Evolutionary conservation across 1,140 invertebrate genomes (phyloP).

Genomic region (Mya arenaria): DNA sequence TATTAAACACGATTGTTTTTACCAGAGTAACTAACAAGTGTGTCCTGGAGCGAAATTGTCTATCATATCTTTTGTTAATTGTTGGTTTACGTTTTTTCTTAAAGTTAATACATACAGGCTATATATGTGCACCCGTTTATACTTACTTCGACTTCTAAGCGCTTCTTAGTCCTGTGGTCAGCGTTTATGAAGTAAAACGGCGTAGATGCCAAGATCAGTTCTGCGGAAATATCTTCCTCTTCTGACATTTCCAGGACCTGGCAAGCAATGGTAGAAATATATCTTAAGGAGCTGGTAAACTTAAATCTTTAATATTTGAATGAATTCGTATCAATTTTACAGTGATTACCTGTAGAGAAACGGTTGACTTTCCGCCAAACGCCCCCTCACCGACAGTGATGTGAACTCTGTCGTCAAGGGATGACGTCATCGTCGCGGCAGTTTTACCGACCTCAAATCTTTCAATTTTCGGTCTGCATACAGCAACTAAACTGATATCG

Average conservation of each 20-base stretch:
- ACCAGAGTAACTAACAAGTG: background rate
- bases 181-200: conserved; percentile 21
- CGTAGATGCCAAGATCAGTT: conserved; percentile 17
- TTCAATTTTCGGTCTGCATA: background rate
- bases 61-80: background rate
- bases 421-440: background rate
- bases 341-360: background rate
- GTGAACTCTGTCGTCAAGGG: background rate
- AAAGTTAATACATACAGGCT: background rate
- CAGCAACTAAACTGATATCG: background rate
- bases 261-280: background rate
- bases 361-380: background rate
- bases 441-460: background rate
- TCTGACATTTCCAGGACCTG: conserved; percentile 31
- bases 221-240: conserved; percentile 23
- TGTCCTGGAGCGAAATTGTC: background rate
- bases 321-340: background rate
- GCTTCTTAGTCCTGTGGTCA: background rate
- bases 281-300: background rate
- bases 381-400: background rate
- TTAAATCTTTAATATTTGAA: background rate
- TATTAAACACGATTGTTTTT: background rate
- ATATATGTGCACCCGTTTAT: background rate
- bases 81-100: background rate
- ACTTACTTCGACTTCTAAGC: conserved; percentile 15